Evolutionary conservation across 2,888 invertebrate genomes (phyloP).

Genomic region (Cataglyphis cursor): DNA sequence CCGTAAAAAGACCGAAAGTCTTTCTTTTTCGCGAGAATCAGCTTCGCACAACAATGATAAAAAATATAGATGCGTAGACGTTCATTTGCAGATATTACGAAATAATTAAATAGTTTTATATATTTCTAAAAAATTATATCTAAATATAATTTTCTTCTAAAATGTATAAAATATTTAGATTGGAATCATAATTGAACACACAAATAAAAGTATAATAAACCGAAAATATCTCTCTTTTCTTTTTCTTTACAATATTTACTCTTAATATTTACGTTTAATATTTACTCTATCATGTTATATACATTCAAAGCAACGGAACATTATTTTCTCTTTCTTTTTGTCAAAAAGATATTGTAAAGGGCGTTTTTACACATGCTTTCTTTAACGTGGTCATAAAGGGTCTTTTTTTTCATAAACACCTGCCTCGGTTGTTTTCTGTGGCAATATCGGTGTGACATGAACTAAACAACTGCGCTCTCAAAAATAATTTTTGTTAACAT

Average conservation of each 20-base stretch:
- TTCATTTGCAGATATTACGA: not conserved
- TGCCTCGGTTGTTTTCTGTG: not conserved
- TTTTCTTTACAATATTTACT: not conserved
- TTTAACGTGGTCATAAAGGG: constrained; percentile 6
- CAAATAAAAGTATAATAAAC: constrained; percentile 7
- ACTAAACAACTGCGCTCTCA: not conserved
- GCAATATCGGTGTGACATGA: not conserved
- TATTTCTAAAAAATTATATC: not conserved
- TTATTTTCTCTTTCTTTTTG: not conserved
- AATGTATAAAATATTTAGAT: constrained; percentile 1
- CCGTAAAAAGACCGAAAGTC: not conserved
- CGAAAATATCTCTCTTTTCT: not conserved
- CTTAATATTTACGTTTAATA: not conserved
- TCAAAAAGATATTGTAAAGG: constrained; percentile 13
- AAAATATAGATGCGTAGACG: not conserved
- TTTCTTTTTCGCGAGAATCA: constrained; percentile 11
- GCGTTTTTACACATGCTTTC: constrained; percentile 19
- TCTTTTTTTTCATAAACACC: constrained; percentile 25
- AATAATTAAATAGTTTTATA: not conserved
- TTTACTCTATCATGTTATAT: not conserved
- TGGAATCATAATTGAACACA: not conserved
- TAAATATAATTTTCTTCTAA: not conserved
- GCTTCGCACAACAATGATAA: constrained; percentile 9
- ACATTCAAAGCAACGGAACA: not conserved
- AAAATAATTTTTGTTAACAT: not conserved